A percentile compares a stretch with the other conserved stretches of the same genome.
These are phyloP conservation scores for Eurois occulta DNA, from an alignment of 2,888 invertebrate genomes.

Conservation along the genomic window DNA sequence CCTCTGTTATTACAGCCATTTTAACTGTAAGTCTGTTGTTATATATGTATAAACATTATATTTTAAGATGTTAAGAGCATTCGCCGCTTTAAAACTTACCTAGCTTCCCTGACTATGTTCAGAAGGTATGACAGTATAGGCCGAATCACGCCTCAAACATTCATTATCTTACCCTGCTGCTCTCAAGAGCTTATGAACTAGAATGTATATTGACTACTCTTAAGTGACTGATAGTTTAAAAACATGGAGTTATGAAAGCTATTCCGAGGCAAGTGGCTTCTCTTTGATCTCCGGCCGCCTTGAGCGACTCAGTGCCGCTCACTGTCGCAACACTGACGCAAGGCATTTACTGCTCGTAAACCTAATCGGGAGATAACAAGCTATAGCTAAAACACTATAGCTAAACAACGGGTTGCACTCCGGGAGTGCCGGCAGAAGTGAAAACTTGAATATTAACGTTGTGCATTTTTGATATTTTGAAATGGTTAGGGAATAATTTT, in stretches of 20 bases:
- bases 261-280: background rate
- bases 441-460: too few species aligned
- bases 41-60: constrained; percentile 18
- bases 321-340: background rate
- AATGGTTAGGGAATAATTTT: too few species aligned
- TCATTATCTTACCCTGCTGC: background rate
- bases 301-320: background rate
- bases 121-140: background rate
- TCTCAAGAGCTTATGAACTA: background rate
- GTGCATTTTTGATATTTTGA: too few species aligned
- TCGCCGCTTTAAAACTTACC: background rate
- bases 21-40: background rate
- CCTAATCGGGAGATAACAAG: background rate
- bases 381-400: background rate
- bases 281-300: constrained; percentile 25
- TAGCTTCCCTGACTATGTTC: background rate
- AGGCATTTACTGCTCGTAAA: background rate
- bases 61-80: constrained; percentile 10
- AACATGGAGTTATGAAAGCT: constrained; percentile 1
- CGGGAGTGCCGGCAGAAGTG: too few species aligned
- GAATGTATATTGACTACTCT: background rate
- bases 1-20: constrained; percentile 20
- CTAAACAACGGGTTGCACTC: too few species aligned
- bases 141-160: background rate
- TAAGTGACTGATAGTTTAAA: constrained; percentile 5